Evolutionary conservation across 2,113 vertebrate genomes (phyloP).

Genomic region (Tachysurus fulvidraco): DNA sequence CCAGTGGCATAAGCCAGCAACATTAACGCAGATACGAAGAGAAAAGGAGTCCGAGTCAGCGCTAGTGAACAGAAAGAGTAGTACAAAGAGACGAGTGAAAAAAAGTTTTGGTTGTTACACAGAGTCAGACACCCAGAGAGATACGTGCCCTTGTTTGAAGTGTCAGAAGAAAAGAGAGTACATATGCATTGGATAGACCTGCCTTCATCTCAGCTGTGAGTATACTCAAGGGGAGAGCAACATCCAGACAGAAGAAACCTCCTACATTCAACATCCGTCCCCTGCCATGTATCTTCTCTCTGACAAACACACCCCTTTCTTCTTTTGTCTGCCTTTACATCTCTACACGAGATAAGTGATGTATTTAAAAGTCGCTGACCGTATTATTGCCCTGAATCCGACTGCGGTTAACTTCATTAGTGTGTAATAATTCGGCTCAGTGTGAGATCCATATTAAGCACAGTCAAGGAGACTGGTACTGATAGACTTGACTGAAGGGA

Average conservation of each 20-base stretch:
- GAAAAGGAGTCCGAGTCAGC: background rate
- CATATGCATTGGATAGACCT: conserved; percentile 17
- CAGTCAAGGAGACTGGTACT: conserved; percentile 12
- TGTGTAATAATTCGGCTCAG: conserved; percentile 44
- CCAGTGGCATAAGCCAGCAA: background rate
- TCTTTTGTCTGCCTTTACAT: background rate
- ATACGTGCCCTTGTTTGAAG: conserved; percentile 39
- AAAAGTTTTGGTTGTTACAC: background rate
- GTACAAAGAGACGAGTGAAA: background rate
- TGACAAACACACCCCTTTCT: background rate
- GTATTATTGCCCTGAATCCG: conserved; percentile 15
- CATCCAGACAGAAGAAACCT: conserved; percentile 24
- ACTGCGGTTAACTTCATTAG: conserved; percentile 39
- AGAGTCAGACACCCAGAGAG: conserved; percentile 12
- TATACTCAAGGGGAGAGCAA: conserved; percentile 16
- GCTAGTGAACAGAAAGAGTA: background rate
- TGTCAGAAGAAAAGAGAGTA: conserved; percentile 40
- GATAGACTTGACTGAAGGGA: conserved; percentile 18
- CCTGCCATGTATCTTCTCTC: background rate
- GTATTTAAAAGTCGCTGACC: conserved; percentile 25
- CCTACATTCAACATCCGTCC: background rate
- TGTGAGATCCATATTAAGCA: conserved; percentile 33
- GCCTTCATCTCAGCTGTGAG: conserved; percentile 31
- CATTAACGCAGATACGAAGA: background rate
- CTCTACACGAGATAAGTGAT: conserved; percentile 7